Conservation (phyloP, 2,888 invertebrate species). For the Euphydryas editha region DNA sequence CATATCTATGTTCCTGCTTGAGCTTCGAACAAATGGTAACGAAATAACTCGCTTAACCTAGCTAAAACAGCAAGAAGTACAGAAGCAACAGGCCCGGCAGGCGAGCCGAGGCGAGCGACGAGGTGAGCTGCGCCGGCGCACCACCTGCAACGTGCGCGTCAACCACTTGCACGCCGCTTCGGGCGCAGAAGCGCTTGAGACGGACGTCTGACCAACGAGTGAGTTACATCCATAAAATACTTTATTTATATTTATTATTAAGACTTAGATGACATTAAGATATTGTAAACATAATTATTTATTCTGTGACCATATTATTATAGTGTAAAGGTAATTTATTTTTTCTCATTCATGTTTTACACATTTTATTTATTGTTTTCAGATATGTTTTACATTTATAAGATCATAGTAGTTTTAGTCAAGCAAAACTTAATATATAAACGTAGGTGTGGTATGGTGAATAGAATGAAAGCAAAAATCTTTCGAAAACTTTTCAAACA, state of each 20-base stretch:
- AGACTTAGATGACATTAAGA: neutral
- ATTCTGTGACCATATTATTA: neutral
- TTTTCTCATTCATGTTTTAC: neutral
- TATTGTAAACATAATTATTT: neutral
- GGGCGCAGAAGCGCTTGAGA: constrained; percentile 94
- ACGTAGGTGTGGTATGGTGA: too few species aligned
- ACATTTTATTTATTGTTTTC: neutral
- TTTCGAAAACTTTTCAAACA: too few species aligned
- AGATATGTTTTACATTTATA: neutral
- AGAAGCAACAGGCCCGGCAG: constrained; percentile 53
- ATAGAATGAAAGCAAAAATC: neutral
- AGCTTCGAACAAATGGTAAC: neutral
- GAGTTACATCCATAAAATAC: constrained; percentile 46
- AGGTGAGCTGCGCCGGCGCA: constrained; percentile 57
- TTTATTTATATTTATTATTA: neutral
- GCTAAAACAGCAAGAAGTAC: constrained; percentile 59
- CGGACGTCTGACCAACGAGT: constrained; percentile 98
- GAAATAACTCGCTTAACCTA: neutral
- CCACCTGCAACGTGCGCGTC: constrained; percentile 74
- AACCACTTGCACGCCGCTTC: constrained; percentile 86
- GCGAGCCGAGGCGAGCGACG: constrained; percentile 12
- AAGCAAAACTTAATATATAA: too few species aligned
- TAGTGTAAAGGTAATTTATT: neutral
- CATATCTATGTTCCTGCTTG: neutral
- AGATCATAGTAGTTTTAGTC: neutral